Conservation (phyloP, 2,113 vertebrate genomes). For the Formicarius rufipectus region DNA sequence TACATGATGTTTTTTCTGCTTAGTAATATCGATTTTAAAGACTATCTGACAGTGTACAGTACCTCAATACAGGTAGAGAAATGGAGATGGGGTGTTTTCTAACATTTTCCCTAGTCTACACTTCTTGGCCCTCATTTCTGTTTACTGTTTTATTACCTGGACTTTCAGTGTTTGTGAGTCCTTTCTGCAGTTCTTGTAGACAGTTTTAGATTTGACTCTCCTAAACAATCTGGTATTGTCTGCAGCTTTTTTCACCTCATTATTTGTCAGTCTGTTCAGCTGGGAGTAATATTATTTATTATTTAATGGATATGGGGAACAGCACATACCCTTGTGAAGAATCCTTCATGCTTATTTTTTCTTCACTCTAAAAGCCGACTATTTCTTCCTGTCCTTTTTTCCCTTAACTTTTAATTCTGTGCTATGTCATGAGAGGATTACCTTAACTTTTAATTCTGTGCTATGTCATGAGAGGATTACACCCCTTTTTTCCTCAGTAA, state of each 20-base stretch:
- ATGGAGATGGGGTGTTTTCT: not conserved
- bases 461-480: not conserved
- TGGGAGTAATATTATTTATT: constrained; percentile 13
- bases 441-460: not conserved
- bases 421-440: too few species aligned
- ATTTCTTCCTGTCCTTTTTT: not conserved
- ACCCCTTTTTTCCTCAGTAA: not conserved
- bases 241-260: not conserved
- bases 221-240: not conserved
- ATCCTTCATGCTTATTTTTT: not conserved
- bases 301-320: not conserved
- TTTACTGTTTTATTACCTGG: not conserved
- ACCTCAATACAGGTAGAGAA: not conserved
- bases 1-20: not conserved
- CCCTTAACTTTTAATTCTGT: not conserved
- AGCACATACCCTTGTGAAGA: not conserved
- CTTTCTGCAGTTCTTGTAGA: not conserved
- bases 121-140: not conserved
- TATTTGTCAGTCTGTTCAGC: not conserved
- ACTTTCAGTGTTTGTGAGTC: not conserved
- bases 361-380: not conserved
- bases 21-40: not conserved
- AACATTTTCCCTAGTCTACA: not conserved
- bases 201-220: not conserved
- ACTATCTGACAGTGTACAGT: not conserved